Base-by-base conservation (phyloP, 2,888 invertebrate genomes). In the Pristionchus japonicus region DNA sequence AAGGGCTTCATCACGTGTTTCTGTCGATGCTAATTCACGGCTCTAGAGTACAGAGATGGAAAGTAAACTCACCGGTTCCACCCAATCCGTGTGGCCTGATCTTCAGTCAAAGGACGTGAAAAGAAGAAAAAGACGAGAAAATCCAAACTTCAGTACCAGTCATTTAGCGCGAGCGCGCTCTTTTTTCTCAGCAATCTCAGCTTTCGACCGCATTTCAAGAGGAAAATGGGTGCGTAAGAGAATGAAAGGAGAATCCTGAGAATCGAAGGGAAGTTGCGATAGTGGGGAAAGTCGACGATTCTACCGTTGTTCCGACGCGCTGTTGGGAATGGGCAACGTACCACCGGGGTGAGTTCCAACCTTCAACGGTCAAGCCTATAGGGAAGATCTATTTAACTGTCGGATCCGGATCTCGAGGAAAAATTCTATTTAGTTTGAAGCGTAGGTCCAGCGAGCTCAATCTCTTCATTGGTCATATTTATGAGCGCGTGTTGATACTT, bases 131-230 rank as follows among this genome's bases (percentile, higher is more conserved):
- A 57, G 57, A 57, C 57, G 64, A 64, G 27, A 64, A 64, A 64
- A 13, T 20, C 40, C 17, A 70, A 70, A 70, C 37, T 70, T 70
- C 70, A 70, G 70, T 64, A 34, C 31, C 34, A 70, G 70, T 37
- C 70, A 70, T 70, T 70, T 70, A 20, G 23, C 52, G 52, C 52
- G 52, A 70, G 67, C 67, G 67, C 70, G 70, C 70, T 13, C 37
- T 70, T 20, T 37, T 37, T 37, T 70, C 70, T 6, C 70, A 70
- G 34, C 37, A 37, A 37, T 70, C 70, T 70, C 70, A n/a, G 3
- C 34, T 70, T 70, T 70, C 64, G 27, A 31, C 31, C 7, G 17
- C 31, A 31, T 64, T 34, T 70, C 37, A 37, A 70, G 70, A 70
- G 37, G 70, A 70, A 70, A 70, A 70, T 70, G 70, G 70, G 70